Percentiles rank a stretch among this genome's conserved stretches.
Evolutionary conservation across 2,113 vertebrate genomes (phyloP).

Genomic region (Tachycineta bicolor): DNA sequence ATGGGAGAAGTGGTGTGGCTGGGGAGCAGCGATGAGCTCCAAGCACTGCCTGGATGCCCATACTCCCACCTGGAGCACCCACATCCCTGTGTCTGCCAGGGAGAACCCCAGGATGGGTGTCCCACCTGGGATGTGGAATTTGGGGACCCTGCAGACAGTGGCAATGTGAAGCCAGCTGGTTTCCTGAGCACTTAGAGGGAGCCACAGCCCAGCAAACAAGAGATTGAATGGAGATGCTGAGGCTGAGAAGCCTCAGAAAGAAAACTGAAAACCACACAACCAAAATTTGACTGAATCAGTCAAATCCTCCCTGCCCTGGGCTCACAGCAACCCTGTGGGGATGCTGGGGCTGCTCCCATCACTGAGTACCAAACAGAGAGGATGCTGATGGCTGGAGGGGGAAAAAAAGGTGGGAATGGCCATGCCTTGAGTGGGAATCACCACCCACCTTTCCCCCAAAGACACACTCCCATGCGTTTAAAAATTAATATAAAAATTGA

Average conservation of each 20-base stretch:
- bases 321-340: background rate
- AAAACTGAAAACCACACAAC: background rate
- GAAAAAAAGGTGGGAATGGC: background rate
- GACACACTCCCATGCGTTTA: background rate
- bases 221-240: background rate
- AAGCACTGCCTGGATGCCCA: background rate
- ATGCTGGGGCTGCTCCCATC: background rate
- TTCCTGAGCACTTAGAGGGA: background rate
- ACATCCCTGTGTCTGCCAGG: background rate
- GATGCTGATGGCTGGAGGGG: background rate
- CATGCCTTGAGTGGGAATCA: background rate
- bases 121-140: rapidly evolving
- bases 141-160: background rate
- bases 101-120: background rate
- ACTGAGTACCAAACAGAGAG: background rate
- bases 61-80: background rate
- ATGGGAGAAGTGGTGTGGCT: rapidly evolving
- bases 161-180: background rate
- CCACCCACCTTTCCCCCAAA: background rate
- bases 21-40: background rate
- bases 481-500: background rate
- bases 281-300: background rate
- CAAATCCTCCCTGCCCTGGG: background rate
- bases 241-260: background rate
- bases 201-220: background rate